Percentiles rank a stretch among this genome's conserved stretches.
Conservation (phyloP, 2,888 invertebrate species). For the Eubasilissa splendida region DNA sequence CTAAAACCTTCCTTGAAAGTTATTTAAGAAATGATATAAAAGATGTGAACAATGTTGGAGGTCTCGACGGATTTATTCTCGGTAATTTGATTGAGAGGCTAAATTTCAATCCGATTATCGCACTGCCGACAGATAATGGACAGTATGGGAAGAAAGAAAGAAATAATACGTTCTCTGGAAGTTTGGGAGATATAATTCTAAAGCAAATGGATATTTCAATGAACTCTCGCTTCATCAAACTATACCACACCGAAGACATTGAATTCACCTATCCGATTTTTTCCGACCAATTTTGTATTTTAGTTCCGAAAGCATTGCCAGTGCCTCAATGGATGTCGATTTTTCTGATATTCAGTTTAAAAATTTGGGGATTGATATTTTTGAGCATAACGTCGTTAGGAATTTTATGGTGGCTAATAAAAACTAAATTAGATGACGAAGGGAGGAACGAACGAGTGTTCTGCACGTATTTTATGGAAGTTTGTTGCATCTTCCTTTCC, state of each 20-base stretch:
- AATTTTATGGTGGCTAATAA: constrained; percentile 54
- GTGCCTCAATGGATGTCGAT: constrained; percentile 67
- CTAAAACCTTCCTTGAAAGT: constrained; percentile 56
- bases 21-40: constrained; percentile 58
- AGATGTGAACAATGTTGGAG: constrained; percentile 60
- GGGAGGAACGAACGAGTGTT: not conserved
- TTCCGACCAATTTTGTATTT: constrained; percentile 65
- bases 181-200: constrained; percentile 64
- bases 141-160: constrained; percentile 60
- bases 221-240: constrained; percentile 66
- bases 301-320: constrained; percentile 65
- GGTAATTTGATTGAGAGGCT: constrained; percentile 62
- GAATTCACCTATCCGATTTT: constrained; percentile 64
- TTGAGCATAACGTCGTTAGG: constrained; percentile 28
- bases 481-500: constrained; percentile 44
- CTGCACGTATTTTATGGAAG: constrained; percentile 40
- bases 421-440: constrained; percentile 1
- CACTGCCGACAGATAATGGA: constrained; percentile 59
- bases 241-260: constrained; percentile 62
- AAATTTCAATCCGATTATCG: constrained; percentile 62
- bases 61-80: constrained; percentile 64
- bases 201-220: constrained; percentile 63
- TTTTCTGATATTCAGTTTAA: constrained; percentile 61
- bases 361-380: constrained; percentile 47
- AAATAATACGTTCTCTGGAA: constrained; percentile 61